Evolutionary conservation across 1,140 invertebrate genomes (phyloP), one percentile per base, ranked within the genome.

Genomic region (Zaprionus lachaisei): DNA sequence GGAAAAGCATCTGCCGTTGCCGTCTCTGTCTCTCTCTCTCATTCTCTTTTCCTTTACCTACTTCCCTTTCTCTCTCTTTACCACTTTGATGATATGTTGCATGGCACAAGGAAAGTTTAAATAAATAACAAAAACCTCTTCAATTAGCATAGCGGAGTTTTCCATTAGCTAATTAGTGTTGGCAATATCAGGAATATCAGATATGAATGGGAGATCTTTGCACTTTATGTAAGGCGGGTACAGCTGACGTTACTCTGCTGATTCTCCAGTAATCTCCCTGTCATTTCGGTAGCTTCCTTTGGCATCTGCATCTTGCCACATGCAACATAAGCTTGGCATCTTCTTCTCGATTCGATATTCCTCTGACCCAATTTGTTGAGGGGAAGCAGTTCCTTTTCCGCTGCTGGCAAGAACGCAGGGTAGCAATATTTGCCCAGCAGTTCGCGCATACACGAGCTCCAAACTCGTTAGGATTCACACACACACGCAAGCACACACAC

Each of bases 361-460:
- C 24, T n/a, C 26, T 74, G 38, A 74, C 72, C 67, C 66, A 56
- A 74, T 69, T 74, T 14, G 57, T n/a, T 73, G 55, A 41, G 56
- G 31, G 31, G 31, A 34, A 34, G 4, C 31, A 11, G 31, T 34
- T 44, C 0, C 38, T 41, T n/a, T n/a, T 15, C 14, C 6, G 15
- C 15, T 41, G 15, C 38, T 41, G 38, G 37, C 37, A 14, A 38
- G 15, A 14, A 15, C 14, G 12, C 37, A 38, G 37, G 38, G 15
- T 7, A 65, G 41, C 62, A 62, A 51, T 24, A 64, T 62, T 67
- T 67, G 63, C 58, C 56, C 69, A 72, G 65, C n/a, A 68, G 49
- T 41, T 71, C 51, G 60, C 44, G 63, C 44, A 60, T 60, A 56
- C 55, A 61, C 54, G 55, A 67, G n/a, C 55, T 77, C 1, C n/a